Base-by-base conservation (phyloP, 2,888 invertebrate genomes). In the Lobophora halterata region DNA sequence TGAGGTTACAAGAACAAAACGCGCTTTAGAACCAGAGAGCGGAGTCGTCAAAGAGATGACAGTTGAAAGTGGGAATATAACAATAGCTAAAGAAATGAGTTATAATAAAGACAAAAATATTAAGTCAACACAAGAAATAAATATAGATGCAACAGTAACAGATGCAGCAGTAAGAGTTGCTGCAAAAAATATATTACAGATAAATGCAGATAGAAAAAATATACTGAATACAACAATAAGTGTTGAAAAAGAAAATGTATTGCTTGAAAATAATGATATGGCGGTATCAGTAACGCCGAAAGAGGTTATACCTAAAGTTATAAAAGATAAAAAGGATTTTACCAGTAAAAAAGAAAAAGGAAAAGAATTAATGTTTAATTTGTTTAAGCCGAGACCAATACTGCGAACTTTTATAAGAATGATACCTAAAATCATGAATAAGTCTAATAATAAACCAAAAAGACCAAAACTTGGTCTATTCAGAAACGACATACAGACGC, bases 1-100 rank as follows among this genome's bases (percentile, higher is more conserved):
- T 13, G 11, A 29, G 11, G 8, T 14, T 0, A 9, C 8, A 11
- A 19, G 43, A 32, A 25, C 1, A 7, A 43, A 37, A 18, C 37
- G 43, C 2, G 36, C 36, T 1, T 11, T 14, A 4, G 7, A 29
- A n/a, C 5, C 23, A 8, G 14, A 19, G 9, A 18, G 10, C 5
- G 26, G 7, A 2, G 19, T 10, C n/a, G 17, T 10, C 0, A 32
- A 16, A 19, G 33, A 30, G 21, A 6, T 37, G 12, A 43, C 43
- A 10, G 43, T 43, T 30, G 6, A 21, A 5, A 43, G 43, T 23
- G 37, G 32, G 3, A 37, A 37, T 25, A 25, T 37, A 3, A 37
- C 37, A 2, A 11, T 35, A 7, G 12, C 24, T 10, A 12, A 29
- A 9, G 5, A 2, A 17, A 25, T 10, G 17, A 7, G 26, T 17